These are phyloP conservation scores for Nymphalis polychloros DNA, from an alignment of 2,888 invertebrate genomes.

Conservation along the genomic window DNA sequence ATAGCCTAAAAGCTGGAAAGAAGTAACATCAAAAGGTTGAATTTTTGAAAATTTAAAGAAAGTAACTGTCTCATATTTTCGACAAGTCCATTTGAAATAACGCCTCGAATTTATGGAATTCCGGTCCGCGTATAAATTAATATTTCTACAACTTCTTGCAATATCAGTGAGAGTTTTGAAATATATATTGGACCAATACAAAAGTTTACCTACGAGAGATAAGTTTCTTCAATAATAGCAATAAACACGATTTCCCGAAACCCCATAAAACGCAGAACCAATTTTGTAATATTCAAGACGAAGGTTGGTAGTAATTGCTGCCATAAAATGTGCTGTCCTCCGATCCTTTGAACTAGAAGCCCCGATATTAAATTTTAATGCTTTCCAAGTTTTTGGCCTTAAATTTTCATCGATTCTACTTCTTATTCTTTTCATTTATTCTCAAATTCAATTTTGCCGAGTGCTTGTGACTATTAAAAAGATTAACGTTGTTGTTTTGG, in stretches of 20 bases:
- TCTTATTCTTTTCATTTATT: constrained; percentile 60
- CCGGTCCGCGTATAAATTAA: background rate
- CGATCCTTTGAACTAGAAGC: constrained; percentile 53
- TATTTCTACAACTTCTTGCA: background rate
- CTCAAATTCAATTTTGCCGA: constrained; percentile 59
- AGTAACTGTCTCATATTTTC: background rate
- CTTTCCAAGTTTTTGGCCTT: constrained; percentile 63
- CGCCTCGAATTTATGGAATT: background rate
- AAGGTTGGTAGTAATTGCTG: constrained; percentile 72
- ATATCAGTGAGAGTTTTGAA: too few relatives aligned
- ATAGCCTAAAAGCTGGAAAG: constrained; percentile 24
- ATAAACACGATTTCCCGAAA: constrained; percentile 60
- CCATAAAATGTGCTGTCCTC: constrained; percentile 74
- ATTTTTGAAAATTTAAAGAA: constrained; percentile 15
- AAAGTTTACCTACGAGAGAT: constrained; percentile 32
- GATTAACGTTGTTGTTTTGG: constrained; percentile 52
- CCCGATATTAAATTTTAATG: constrained; percentile 75
- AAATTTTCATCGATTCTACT: constrained; percentile 58
- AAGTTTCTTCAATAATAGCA: constrained; percentile 58
- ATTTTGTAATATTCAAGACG: constrained; percentile 71
- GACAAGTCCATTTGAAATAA: constrained; percentile 1
- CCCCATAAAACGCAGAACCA: constrained; percentile 72
- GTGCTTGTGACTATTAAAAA: constrained; percentile 58
- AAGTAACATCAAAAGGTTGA: constrained; percentile 19
- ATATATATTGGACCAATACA: too few relatives aligned